phyloP scores from a whole-genome alignment of 2,888 invertebrate species.

The Drosophila diplacantha region DNA sequence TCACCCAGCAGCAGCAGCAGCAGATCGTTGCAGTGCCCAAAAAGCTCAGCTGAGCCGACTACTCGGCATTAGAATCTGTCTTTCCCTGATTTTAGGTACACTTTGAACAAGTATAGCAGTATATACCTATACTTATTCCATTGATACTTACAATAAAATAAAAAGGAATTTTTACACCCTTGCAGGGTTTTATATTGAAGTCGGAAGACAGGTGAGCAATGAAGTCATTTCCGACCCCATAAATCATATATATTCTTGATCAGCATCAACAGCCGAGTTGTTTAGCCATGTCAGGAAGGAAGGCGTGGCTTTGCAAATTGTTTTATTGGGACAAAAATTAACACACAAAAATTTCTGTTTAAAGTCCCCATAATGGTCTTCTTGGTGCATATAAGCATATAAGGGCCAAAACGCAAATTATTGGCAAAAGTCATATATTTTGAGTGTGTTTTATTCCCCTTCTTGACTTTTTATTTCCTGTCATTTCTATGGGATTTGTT shows the following conservation, averaged over 20 bases:
- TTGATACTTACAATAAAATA: background rate
- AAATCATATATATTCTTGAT: background rate
- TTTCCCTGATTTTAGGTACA: constrained; percentile 4
- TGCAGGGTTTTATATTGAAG: background rate
- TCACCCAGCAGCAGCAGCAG: constrained; percentile 7
- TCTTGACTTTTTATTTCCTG: too few relatives aligned
- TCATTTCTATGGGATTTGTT: too few relatives aligned
- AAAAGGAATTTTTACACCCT: too few relatives aligned
- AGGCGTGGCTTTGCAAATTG: too few relatives aligned
- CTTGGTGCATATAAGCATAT: too few relatives aligned
- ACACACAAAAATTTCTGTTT: too few relatives aligned
- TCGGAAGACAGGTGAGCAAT: background rate
- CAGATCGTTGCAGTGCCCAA: constrained; percentile 33
- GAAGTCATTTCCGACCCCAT: background rate
- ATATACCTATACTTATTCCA: background rate
- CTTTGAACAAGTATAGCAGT: background rate
- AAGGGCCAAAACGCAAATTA: too few relatives aligned
- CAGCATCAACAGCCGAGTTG: background rate
- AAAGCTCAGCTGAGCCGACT: constrained; percentile 25
- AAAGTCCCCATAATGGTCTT: too few relatives aligned
- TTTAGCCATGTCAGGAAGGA: background rate
- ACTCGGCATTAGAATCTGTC: constrained; percentile 37
- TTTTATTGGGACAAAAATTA: too few relatives aligned
- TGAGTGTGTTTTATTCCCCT: too few relatives aligned
- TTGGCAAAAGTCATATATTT: too few relatives aligned